These are phyloP conservation scores for Tanypteryx hageni DNA, from an alignment of 2,888 invertebrate species.

Conservation along the genomic window DNA sequence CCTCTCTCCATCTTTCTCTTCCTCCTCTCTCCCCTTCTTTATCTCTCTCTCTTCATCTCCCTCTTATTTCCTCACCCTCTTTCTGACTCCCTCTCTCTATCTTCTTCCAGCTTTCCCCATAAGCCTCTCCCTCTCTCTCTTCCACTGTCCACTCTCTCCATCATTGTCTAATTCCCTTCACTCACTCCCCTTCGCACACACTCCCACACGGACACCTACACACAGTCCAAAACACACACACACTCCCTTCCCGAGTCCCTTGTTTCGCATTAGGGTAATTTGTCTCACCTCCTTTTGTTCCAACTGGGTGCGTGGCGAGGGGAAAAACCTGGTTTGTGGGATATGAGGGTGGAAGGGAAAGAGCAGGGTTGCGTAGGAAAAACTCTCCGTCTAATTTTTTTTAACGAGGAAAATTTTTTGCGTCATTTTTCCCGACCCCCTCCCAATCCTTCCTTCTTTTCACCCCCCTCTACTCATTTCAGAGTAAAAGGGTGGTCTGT, in stretches of 20 bases:
- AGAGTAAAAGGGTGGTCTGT: neutral
- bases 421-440: neutral
- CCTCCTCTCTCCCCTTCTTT: neutral
- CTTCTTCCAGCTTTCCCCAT: no score
- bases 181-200: neutral
- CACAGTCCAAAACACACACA: neutral
- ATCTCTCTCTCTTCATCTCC: constrained; percentile 34
- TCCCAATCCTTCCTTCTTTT: neutral
- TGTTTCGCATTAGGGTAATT: constrained; percentile 32
- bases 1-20: neutral
- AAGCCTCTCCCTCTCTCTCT: neutral
- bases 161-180: neutral
- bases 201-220: neutral
- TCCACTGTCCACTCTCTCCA: neutral
- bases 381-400: no score
- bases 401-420: neutral
- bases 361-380: no score
- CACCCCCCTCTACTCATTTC: no score
- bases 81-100: neutral
- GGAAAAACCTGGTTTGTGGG: neutral
- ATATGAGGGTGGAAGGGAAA: neutral
- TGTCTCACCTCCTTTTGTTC: constrained; percentile 35
- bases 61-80: neutral
- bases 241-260: neutral
- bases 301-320: constrained; percentile 2